A percentile compares a stretch with the other conserved stretches of the same genome.
Evolutionary conservation across 2,113 vertebrate genomes (phyloP).

Genomic region (Oncorhynchus clarkii): DNA sequence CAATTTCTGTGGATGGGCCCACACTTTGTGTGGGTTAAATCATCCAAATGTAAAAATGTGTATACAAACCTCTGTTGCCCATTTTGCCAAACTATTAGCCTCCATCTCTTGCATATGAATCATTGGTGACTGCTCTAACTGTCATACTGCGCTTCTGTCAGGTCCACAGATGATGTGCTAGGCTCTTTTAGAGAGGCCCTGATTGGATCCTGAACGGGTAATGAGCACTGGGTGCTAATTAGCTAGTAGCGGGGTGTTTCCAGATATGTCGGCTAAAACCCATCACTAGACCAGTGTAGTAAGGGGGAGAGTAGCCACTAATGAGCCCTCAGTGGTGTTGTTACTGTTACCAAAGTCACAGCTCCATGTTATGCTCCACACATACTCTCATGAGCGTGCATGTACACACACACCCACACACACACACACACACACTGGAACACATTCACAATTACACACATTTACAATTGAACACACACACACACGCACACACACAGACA

Average conservation of each 20-base stretch:
- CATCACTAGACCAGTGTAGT: conserved; percentile 54
- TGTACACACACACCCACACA: conserved; percentile 1
- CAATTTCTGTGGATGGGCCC: too few species aligned
- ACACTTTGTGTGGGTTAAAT: too few species aligned
- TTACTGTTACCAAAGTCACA: conserved; percentile 70
- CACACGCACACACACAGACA: neutral
- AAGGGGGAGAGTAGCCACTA: conserved; percentile 53
- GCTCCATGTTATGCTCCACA: conserved; percentile 37
- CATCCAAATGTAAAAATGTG: neutral
- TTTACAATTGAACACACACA: neutral
- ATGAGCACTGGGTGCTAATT: conserved; percentile 68
- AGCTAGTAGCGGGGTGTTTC: conserved; percentile 56
- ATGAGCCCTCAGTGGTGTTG: conserved; percentile 72
- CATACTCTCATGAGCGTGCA: neutral
- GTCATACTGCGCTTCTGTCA: conserved; percentile 55
- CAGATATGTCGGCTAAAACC: conserved; percentile 56
- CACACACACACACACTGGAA: too few species aligned
- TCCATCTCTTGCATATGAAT: conserved; percentile 41
- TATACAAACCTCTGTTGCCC: conserved; percentile 8
- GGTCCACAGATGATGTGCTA: conserved; percentile 54
- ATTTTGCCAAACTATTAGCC: conserved; percentile 46
- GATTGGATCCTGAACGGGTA: conserved; percentile 57
- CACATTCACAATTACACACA: neutral
- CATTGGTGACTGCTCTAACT: conserved; percentile 30
- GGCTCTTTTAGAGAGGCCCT: conserved; percentile 1